phyloP scores from a whole-genome alignment of 2,797 vertebrate species.

The Podarcis siculus region DNA sequence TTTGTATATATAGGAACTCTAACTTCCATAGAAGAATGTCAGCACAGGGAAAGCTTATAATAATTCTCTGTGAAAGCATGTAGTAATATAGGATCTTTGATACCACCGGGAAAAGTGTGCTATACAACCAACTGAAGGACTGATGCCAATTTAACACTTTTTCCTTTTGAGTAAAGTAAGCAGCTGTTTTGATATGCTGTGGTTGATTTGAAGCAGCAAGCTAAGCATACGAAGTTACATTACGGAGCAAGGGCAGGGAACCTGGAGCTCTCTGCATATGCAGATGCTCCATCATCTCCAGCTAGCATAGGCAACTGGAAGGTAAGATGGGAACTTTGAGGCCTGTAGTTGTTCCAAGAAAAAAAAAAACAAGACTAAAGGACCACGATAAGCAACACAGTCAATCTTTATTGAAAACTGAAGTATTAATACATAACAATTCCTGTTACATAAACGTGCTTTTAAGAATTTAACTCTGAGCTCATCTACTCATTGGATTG shows the following conservation, averaged over 20 bases:
- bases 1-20: neutral
- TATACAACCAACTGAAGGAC: neutral
- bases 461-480: slow-evolving; percentile 84
- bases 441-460: slow-evolving; percentile 86
- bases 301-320: too few relatives aligned
- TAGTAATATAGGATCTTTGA: neutral
- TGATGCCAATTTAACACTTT: neutral
- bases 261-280: too few relatives aligned
- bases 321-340: neutral
- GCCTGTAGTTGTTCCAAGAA: rapidly evolving
- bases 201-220: neutral
- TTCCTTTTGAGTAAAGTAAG: neutral
- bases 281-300: neutral
- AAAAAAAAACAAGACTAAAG: slow-evolving; percentile 24
- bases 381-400: slow-evolving; percentile 80
- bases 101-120: neutral
- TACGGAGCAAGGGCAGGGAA: neutral
- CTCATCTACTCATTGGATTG: slow-evolving; percentile 83
- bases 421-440: slow-evolving; percentile 88
- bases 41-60: neutral
- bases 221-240: neutral
- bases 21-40: neutral
- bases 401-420: slow-evolving; percentile 89
- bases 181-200: neutral
- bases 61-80: neutral